These are phyloP conservation scores for Lepilemur ruficaudatus DNA, from an alignment of 2,797 vertebrate species.

Conservation along the genomic window DNA sequence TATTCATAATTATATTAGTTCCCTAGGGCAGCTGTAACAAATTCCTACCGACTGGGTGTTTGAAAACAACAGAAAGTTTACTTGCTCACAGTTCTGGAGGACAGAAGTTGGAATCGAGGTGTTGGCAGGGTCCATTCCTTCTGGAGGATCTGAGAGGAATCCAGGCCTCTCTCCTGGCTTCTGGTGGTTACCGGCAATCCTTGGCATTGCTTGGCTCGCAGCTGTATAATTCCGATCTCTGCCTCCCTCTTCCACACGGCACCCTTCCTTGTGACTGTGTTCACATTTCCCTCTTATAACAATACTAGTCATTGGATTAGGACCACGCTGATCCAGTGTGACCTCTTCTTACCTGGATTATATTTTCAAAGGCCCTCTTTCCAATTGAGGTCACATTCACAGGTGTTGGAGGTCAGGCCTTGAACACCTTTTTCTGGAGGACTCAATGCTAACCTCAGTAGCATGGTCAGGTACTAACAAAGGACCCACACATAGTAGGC, in stretches of 20 bases:
- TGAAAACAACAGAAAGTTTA: background rate
- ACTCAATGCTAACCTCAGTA: background rate
- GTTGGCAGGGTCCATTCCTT: background rate
- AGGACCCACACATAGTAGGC: too few relatives aligned
- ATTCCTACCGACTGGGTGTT: background rate
- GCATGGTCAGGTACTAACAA: background rate
- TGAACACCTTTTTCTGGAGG: background rate
- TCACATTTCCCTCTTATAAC: background rate
- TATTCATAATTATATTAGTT: background rate
- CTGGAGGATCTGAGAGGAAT: background rate
- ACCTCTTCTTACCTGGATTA: background rate
- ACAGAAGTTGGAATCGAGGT: background rate
- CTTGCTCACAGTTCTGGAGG: background rate
- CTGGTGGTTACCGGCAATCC: background rate
- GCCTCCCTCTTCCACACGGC: background rate
- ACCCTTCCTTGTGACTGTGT: background rate
- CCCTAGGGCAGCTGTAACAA: background rate
- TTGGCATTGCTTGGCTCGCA: background rate
- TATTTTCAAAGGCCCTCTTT: background rate
- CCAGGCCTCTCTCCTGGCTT: background rate
- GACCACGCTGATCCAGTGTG: background rate
- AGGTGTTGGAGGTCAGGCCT: background rate
- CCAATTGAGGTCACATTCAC: background rate
- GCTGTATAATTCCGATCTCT: background rate
- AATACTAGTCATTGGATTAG: background rate